phyloP scores from a whole-genome alignment of 1,140 invertebrate species.

The Lysiphlebus fabarum region DNA sequence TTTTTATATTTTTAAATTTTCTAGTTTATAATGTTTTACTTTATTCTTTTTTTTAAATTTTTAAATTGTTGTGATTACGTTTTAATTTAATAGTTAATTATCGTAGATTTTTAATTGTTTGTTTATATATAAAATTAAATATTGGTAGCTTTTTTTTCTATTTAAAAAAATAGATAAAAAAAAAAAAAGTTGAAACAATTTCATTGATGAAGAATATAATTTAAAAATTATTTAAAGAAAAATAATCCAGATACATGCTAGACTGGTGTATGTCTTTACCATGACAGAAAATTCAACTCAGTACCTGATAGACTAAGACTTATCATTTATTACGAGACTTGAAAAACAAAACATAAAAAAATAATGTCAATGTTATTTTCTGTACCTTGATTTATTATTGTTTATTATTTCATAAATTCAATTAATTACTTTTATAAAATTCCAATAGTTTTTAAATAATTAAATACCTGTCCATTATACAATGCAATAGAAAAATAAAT shows the following conservation, averaged over 20 bases:
- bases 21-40: too few species aligned
- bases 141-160: conserved; percentile 8
- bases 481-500: background rate
- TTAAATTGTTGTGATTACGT: too few species aligned
- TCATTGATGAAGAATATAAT: conserved; percentile 24
- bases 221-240: conserved; percentile 1
- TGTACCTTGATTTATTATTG: conserved; percentile 51
- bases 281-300: conserved; percentile 54
- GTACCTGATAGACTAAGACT: conserved; percentile 58
- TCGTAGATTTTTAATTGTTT: too few species aligned
- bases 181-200: too few species aligned
- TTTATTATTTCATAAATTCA: conserved; percentile 49
- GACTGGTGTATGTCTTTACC: conserved; percentile 54
- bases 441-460: conserved; percentile 27
- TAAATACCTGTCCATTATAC: background rate
- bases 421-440: conserved; percentile 35
- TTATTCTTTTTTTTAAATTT: too few species aligned
- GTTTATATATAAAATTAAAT: too few species aligned
- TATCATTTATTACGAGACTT: conserved; percentile 53
- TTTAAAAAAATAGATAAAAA: conserved; percentile 26
- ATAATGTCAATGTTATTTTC: conserved; percentile 51
- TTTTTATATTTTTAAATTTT: too few species aligned
- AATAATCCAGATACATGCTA: conserved; percentile 37
- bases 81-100: too few species aligned
- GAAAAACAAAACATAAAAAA: conserved; percentile 24